Evolutionary conservation across 2,888 invertebrate species (phyloP), one percentile per base, ranked within the genome.

Genomic region (Dicyrtomina minuta): DNA sequence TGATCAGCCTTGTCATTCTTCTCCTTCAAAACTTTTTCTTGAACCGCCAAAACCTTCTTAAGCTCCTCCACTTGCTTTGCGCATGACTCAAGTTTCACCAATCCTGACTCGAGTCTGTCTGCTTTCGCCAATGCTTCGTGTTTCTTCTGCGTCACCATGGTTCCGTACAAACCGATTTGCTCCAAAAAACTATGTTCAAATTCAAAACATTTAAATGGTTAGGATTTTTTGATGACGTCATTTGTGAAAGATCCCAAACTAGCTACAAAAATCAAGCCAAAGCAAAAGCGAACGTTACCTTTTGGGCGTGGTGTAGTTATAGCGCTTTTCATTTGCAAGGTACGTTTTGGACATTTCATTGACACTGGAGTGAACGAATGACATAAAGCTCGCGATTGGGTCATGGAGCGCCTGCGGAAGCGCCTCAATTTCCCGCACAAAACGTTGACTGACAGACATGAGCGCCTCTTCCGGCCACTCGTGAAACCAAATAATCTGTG

Each of bases 401-500:
- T 92, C 92, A 72, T 90, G 87, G 77, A 91, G 84, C n/a, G 85
- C 82, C 61, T 84, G 92, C 26, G 92, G 91, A 55, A 96, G 83
- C 67, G 89, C 90, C 74, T 88, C 86, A 12, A 93, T 84, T 78
- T 92, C 91, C 79, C 89, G 88, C 71, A 97, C 84, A 82, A 96
- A 97, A 78, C 90, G 87, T 83, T 90, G 88, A 26, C 8, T 13
- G 13, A 13, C 10, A 13, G 13, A 41, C 8, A 41, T 41, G n/a
- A n/a, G n/a, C n/a, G n/a, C n/a, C n/a, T n/a, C n/a, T n/a, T n/a
- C n/a, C n/a, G n/a, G n/a, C n/a, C 97, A 97, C 82, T 96, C 96
- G 81, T 97, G 96, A 83, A 97, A 97, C 96, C 97, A 97, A 82
- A 97, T 95, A 75, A 96, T 95, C 65, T 92, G 91, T 6, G 96